phyloP scores from a whole-genome alignment of 2,797 vertebrate species.

The Ctenosaura bakeri region DNA sequence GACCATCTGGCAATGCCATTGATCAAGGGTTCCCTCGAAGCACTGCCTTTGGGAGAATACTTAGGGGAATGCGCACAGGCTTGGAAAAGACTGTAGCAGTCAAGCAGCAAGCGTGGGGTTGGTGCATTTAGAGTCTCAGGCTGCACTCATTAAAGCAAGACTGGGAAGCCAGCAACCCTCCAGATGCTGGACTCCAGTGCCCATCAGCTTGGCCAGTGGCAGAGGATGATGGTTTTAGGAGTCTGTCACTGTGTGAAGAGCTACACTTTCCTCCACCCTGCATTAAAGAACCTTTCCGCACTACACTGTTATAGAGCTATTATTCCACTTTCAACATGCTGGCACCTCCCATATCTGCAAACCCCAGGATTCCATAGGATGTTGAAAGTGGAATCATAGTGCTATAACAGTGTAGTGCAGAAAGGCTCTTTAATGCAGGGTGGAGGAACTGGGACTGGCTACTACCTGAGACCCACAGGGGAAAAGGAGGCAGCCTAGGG shows the following conservation, averaged over 20 bases:
- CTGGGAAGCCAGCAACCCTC: background rate
- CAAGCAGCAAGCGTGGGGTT: background rate
- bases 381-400: no score
- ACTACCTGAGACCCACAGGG: background rate
- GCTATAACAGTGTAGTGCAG: no score
- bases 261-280: background rate
- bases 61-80: background rate
- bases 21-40: constrained; percentile 6
- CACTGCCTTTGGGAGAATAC: background rate
- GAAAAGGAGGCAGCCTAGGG: background rate
- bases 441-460: background rate
- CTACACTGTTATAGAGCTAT: no score
- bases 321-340: no score
- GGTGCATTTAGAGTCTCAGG: no score
- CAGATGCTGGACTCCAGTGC: background rate
- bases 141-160: background rate
- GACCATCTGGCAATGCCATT: background rate
- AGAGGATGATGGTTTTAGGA: background rate
- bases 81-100: background rate
- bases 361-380: no score
- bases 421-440: no score
- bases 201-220: background rate
- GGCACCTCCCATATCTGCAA: no score
- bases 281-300: background rate
- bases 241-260: background rate